Evolutionary conservation across 2,888 invertebrate genomes (phyloP), one percentile per base, ranked within the genome.

Genomic region (Odontocerum albicorne): DNA sequence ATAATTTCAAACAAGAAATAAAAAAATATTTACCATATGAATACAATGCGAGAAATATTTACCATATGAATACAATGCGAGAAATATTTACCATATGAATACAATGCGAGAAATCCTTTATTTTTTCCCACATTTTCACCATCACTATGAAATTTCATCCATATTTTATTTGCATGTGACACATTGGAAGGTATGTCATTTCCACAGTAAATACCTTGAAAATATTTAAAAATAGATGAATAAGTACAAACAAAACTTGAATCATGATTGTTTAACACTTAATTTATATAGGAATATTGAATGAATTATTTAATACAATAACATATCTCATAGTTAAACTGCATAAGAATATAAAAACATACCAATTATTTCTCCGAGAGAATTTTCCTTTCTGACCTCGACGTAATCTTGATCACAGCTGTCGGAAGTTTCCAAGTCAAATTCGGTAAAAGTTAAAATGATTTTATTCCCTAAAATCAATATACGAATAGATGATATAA

Each of bases 331-430:
- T n/a, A n/a, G n/a, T n/a, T n/a, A n/a, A n/a, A n/a, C n/a, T n/a
- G n/a, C n/a, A n/a, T n/a, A n/a, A n/a, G n/a, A n/a, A n/a, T n/a
- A n/a, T n/a, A n/a, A n/a, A 38, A 3, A 33, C 27, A 40, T 39
- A 62, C 71, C 77, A 10, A 93, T 64, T 10, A 94, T 65, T 15
- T 72, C 71, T 3, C 94, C 94, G 3, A 72, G 70, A 0, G 79
- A 76, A 63, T 79, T 70, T 1, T 73, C 68, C 73, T 89, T 85
- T 20, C 93, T 83, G 49, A 96, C 77, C 78, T 95, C 95, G 22
- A 96, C 70, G 69, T 89, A 96, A 70, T 96, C 95, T 35, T 82
- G 80, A 64, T 88, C 86, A 67, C 96, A 97, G 62, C 82, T 79
- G 3, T 86, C 85, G 2, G 87, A 88, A 6, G 75, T 68, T 62